A percentile compares a stretch with the other conserved stretches of the same genome.
Conservation (phyloP, 2,888 invertebrate genomes). For the Leucophenga maculata region DNA sequence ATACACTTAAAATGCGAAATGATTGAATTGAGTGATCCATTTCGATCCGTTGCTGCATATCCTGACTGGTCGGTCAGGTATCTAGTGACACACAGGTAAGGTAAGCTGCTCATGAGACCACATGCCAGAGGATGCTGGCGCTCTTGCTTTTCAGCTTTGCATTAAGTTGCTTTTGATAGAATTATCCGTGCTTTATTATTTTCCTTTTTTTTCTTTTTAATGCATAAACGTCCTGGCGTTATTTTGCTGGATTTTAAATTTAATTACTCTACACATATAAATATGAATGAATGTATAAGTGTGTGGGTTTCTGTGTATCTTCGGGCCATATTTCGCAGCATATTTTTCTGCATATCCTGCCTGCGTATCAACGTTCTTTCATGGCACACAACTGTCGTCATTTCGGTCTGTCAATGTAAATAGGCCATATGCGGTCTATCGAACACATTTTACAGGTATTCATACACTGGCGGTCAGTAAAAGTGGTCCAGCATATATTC, state of each 20-base stretch:
- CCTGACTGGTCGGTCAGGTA: not conserved
- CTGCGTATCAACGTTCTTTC: too few species aligned
- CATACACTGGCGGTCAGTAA: too few species aligned
- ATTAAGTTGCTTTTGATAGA: constrained; percentile 17
- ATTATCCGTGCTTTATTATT: not conserved
- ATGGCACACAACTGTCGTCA: too few species aligned
- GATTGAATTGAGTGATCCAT: constrained; percentile 53
- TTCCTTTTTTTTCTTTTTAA: not conserved
- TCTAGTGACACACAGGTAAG: not conserved
- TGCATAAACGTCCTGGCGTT: too few species aligned
- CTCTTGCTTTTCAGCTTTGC: not conserved
- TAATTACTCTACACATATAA: not conserved
- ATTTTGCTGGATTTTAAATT: not conserved
- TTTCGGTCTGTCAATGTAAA: too few species aligned
- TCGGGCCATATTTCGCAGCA: too few species aligned
- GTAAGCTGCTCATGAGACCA: not conserved
- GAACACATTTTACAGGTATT: not conserved
- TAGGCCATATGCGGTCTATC: too few species aligned
- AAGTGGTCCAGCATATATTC: too few species aligned
- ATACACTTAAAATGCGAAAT: constrained; percentile 63
- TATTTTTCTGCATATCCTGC: too few species aligned
- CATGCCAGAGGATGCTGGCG: not conserved
- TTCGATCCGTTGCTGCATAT: not conserved
- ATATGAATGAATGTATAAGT: too few species aligned
- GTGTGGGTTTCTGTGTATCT: too few species aligned